Evolutionary conservation across 2,888 invertebrate genomes (phyloP), one percentile per base, ranked within the genome.

Genomic region (Drosophila prolongata): DNA sequence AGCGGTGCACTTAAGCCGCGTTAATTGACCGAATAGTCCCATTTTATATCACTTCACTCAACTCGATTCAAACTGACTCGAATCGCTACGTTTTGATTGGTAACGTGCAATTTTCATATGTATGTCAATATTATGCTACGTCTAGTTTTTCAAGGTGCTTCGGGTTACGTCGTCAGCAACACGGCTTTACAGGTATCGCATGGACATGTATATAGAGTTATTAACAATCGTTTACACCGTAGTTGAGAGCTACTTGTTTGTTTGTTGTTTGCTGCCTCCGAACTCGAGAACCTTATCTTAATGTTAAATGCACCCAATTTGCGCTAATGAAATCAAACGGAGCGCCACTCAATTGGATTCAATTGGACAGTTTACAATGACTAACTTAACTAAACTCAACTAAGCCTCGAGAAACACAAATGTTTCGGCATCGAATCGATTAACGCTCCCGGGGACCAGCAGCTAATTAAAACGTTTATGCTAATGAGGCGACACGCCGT

Each of bases 391-490:
- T 35, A 50, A 42, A 27, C 44, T 38, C 13, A 35, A 11, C 43
- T 34, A 13, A 38, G 38, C 52, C 30, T 8, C 19, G 30, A 34
- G 64, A 52, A 42, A 55, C 62, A 53, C n/a, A 50, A 64, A 55
- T 61, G 72, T 70, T 71, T 44, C 16, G 46, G 50, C 72, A 55
- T 9, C 59, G 42, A 62, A 56, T 56, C 40, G 71, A 70, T 60
- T 71, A 71, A 70, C 27, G 52, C 49, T 14, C 27, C 6, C 6
- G 5, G 43, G 34, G 46, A 24, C 44, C 47, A 47, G 52, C 24
- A 50, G 74, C 74, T 83, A 87, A 87, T 87, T 89, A 86, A 89
- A 84, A 76, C 76, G 61, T 79, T 88, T 80, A 88, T 89, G 87
- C 74, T 75, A 87, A 87, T 80, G 54, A 61, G 43, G 61, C 71